Base-by-base conservation (phyloP, 2,888 invertebrate species). In the Drosophila phalerata region DNA sequence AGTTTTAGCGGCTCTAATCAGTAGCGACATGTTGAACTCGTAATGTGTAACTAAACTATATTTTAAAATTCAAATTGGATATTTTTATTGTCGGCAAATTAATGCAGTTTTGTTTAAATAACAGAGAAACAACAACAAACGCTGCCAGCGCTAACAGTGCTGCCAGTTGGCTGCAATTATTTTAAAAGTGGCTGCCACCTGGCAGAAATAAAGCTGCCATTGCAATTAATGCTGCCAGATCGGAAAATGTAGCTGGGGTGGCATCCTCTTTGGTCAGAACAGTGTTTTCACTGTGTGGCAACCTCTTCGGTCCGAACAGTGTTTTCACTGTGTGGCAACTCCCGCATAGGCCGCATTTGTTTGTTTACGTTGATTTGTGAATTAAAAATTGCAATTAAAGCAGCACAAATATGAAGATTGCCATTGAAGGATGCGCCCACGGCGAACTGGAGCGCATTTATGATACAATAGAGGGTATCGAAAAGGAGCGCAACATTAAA, bases 391-490 rank as follows among this genome's bases (percentile, higher is more conserved):
- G 1, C 28, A 15, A 15, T 6, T 22, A 30, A 22, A 49, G 9
- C 2, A 3, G 19, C 34, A 9, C 1, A 22, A 85, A 75, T 56
- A 97, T 98, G 98, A 97, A 96, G 93, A 96, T 98, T 66, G 99
- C 98, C 0, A 94, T 99, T 0, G 98, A 98, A 94, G 99, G 99
- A 60, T 99, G 99, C 93, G 97, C 98, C 86, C 99, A 99, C 93
- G 99, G 99, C 2, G 98, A 99, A 92, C 93, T 99, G 71, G 99
- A 99, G 88, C 96, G 95, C 90, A 99, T 99, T 81, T 99, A 99
- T 91, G 96, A 97, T 69, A 95, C 97, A 1, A 94, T 99, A 60
- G 93, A 94, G 80, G 93, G 94, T 71, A 93, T 98, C 69, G 97
- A 99, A 93, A 94, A 95, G 77, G 95, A 96, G 82, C 94, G 94